A percentile compares a stretch with the other conserved stretches of the same genome.
These are phyloP conservation scores for Aleiodes leptofemur DNA, from an alignment of 2,888 invertebrate genomes.

Conservation along the genomic window DNA sequence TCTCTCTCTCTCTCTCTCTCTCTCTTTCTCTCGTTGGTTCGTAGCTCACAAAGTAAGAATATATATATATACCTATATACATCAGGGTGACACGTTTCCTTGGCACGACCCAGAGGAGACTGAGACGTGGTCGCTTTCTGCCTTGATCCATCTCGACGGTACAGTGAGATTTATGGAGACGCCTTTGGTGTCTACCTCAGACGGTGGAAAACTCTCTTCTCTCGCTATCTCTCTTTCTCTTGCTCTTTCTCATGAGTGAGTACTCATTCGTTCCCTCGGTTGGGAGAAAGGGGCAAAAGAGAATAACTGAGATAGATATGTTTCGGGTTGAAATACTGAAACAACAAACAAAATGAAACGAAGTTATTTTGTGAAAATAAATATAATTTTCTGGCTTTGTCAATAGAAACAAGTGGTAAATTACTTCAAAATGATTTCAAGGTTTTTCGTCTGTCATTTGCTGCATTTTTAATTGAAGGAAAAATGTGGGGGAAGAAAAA, in stretches of 20 bases:
- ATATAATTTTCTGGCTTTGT: too few relatives aligned
- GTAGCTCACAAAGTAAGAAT: constrained; percentile 1
- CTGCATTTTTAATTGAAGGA: too few relatives aligned
- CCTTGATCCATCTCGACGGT: constrained; percentile 73
- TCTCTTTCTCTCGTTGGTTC: not conserved
- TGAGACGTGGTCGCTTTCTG: constrained; percentile 70
- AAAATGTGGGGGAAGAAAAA: too few relatives aligned
- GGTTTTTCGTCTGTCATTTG: too few relatives aligned
- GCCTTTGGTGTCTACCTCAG: constrained; percentile 58
- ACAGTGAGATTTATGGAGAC: constrained; percentile 74
- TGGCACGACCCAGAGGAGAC: constrained; percentile 51
- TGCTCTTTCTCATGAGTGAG: constrained; percentile 10
- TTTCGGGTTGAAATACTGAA: constrained; percentile 20
- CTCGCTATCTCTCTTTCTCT: too few relatives aligned
- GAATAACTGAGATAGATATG: constrained; percentile 40
- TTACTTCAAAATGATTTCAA: too few relatives aligned
- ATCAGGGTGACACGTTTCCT: constrained; percentile 53
- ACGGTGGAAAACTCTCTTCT: constrained; percentile 51
- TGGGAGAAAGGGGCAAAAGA: constrained; percentile 50
- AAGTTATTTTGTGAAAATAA: too few relatives aligned
- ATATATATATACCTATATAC: constrained; percentile 36
- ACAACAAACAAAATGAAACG: constrained; percentile 1
- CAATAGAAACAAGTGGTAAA: too few relatives aligned
- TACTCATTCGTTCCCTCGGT: constrained; percentile 40
- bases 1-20: constrained; percentile 9